These are phyloP conservation scores for Drosophila multiciliata DNA, from an alignment of 2,888 invertebrate genomes.

Conservation along the genomic window DNA sequence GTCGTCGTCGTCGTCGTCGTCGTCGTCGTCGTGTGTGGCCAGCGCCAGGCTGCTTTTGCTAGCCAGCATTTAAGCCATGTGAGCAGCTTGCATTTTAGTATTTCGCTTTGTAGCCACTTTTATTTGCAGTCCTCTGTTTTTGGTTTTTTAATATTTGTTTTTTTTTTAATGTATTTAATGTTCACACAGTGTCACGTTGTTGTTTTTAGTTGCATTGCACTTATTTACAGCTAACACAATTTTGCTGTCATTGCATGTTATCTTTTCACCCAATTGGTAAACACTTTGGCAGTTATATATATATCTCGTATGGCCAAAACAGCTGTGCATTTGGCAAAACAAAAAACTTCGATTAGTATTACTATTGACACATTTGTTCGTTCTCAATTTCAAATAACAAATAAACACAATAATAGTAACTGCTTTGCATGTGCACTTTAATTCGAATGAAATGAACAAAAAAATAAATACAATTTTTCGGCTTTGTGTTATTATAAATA, in stretches of 20 bases:
- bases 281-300: constrained; percentile 63
- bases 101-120: constrained; percentile 24
- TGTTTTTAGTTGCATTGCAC: constrained; percentile 60
- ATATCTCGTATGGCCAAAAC: constrained; percentile 42
- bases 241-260: constrained; percentile 47
- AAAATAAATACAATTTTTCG: constrained; percentile 9
- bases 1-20: constrained; percentile 28
- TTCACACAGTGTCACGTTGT: constrained; percentile 75
- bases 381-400: constrained; percentile 9
- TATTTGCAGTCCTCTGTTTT: constrained; percentile 20
- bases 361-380: constrained; percentile 51
- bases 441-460: constrained; percentile 18
- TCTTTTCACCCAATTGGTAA: constrained; percentile 64
- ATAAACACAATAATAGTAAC: constrained; percentile 11
- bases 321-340: constrained; percentile 39
- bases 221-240: constrained; percentile 63
- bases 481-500: constrained; percentile 15
- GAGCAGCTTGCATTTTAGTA: constrained; percentile 37
- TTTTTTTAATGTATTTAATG: constrained; percentile 63
- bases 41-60: constrained; percentile 11
- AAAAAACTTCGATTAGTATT: constrained; percentile 58
- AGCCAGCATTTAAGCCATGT: constrained; percentile 38
- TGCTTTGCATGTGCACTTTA: constrained; percentile 7
- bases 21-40: constrained; percentile 37
- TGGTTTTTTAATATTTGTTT: constrained; percentile 18